Base-by-base conservation (phyloP, 2,113 vertebrate species). In the Lagopus leucura region DNA sequence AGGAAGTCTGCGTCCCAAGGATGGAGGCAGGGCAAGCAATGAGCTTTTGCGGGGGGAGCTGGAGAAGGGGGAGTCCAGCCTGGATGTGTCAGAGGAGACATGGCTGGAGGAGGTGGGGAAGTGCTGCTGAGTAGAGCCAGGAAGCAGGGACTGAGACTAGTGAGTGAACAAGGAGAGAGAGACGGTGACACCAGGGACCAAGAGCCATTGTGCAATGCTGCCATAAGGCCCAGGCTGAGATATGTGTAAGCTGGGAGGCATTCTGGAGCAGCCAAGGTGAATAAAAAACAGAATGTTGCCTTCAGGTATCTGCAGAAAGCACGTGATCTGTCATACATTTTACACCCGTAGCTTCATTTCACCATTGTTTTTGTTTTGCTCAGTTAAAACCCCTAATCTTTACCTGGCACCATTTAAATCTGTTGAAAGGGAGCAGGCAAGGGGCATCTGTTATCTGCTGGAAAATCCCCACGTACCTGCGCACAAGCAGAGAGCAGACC, bases 1-100 rank as follows among this genome's bases (percentile, higher is more conserved):
- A 97, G 96, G 97, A 97, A 96, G 73, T 91, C 13, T 0, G 63
- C 0, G 25, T 95, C 75, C 84, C 78, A 79, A 74, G 78, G 92
- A 47, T 96, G 89, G 63, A 89, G 82, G 89, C 94, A 73, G 92
- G 66, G 67, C 0, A 10, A 93, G 88, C 1, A 8, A 82, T 77
- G 75, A 70, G 40, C 30, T 89, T 73, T 93, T 86, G 90, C 3
- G 30, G 60, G 90, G 88, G 54, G 27, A 73, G 83, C 1, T 1
- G 1, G 72, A 81, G 57, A 70, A 92, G 64, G 52, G 84, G 92
- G 55, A 54, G 79, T 11, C 34, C 71, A 34, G 80, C 78, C 75
- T 85, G n/a, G 57, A 42, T 20, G 34, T 48, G 45, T 17, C 21
- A 45, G 60, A 80, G n/a, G 27, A 78, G 47, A 36, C n/a, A 28